These are phyloP conservation scores for Drosophila sp. DNA, from an alignment of 1,140 invertebrate species.

Conservation along the genomic window DNA sequence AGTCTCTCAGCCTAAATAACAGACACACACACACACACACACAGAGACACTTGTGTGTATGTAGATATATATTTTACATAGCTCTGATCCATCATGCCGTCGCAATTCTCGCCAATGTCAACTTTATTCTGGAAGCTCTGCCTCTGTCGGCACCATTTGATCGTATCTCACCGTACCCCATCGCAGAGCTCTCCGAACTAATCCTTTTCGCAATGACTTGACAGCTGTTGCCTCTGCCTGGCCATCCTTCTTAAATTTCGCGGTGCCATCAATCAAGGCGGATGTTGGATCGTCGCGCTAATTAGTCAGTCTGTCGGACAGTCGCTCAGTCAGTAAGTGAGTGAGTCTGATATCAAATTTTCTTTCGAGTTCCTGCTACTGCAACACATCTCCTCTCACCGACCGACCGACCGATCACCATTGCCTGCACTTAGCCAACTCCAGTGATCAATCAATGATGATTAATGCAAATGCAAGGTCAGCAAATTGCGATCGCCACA, in stretches of 20 bases:
- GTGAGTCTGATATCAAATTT: slow-evolving; percentile 60
- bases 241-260: slow-evolving; percentile 82
- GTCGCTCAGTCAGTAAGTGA: slow-evolving; percentile 31
- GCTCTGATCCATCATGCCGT: slow-evolving; percentile 72
- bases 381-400: slow-evolving; percentile 29
- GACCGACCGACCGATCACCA: neutral
- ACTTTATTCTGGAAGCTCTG: slow-evolving; percentile 74
- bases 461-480: slow-evolving; percentile 80
- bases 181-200: slow-evolving; percentile 52
- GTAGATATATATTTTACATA: neutral
- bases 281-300: slow-evolving; percentile 63
- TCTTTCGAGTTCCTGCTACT: slow-evolving; percentile 35
- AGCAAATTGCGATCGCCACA: slow-evolving; percentile 52
- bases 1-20: slow-evolving; percentile 9
- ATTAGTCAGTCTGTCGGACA: slow-evolving; percentile 69
- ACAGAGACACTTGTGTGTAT: no score
- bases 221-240: slow-evolving; percentile 61
- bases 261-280: slow-evolving; percentile 82
- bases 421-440: slow-evolving; percentile 62
- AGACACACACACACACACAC: neutral
- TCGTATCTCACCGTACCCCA: slow-evolving; percentile 38
- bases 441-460: slow-evolving; percentile 78
- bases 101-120: slow-evolving; percentile 68
- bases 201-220: slow-evolving; percentile 83
- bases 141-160: slow-evolving; percentile 78